Conservation (phyloP, 2,888 invertebrate genomes). For the Phorcus lineatus region DNA sequence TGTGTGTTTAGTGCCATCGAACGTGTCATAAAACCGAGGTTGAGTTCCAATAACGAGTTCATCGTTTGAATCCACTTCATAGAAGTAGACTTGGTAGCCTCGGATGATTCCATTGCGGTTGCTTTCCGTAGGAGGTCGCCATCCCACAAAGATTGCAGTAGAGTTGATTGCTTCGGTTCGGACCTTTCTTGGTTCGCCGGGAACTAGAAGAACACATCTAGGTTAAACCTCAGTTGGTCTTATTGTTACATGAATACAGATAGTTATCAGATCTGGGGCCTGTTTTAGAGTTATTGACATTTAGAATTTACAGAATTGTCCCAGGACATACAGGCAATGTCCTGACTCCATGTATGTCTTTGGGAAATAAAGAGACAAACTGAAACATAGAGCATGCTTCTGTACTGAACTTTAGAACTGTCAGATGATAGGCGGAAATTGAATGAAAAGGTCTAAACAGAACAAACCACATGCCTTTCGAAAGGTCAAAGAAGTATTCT, state of each 20-base stretch:
- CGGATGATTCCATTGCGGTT: slow-evolving; percentile 96
- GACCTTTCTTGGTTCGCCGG: slow-evolving; percentile 96
- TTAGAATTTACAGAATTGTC: too few relatives aligned
- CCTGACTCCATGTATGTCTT: slow-evolving; percentile 5
- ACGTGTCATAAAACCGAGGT: slow-evolving; percentile 84
- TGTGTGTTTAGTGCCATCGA: slow-evolving; percentile 85
- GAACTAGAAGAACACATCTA: slow-evolving; percentile 83
- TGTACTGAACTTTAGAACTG: background rate
- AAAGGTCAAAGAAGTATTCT: background rate
- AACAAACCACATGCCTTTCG: background rate
- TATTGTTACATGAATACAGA: background rate
- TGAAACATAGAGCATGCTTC: slow-evolving; percentile 14
- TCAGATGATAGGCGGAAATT: background rate
- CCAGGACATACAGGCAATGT: background rate
- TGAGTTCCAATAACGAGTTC: slow-evolving; percentile 49
- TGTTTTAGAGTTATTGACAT: background rate
- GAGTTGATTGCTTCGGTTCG: slow-evolving; percentile 93
- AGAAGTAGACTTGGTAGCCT: slow-evolving; percentile 87
- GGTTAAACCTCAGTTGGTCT: background rate
- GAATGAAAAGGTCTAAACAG: background rate
- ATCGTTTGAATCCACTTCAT: slow-evolving; percentile 57
- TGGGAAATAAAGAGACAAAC: slow-evolving; percentile 2
- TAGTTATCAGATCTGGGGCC: background rate
- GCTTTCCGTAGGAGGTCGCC: slow-evolving; percentile 95
- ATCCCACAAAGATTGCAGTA: slow-evolving; percentile 94